Conservation (phyloP, 1,140 invertebrate species). For the Trialeurodes vaporariorum region DNA sequence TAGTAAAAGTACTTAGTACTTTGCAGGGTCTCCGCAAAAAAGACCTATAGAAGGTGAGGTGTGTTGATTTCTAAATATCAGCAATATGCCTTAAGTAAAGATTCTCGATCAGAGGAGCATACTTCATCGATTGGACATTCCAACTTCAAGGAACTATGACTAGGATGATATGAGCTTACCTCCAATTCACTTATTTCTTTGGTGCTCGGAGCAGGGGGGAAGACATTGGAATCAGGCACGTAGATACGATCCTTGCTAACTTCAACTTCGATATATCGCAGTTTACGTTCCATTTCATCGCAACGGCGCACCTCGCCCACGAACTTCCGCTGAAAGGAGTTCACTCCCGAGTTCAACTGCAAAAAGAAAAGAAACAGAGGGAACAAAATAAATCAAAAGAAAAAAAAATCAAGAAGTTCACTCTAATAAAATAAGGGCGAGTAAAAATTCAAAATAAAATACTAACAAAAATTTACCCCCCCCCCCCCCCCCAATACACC, state of each 20-base stretch:
- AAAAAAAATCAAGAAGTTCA: not conserved
- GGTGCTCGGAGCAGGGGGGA: conserved; percentile 83
- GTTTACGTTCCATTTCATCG: conserved; percentile 86
- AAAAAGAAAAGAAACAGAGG: conserved; percentile 24
- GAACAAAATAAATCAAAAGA: conserved; percentile 2
- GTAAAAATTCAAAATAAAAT: no score
- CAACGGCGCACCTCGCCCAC: conserved; percentile 83
- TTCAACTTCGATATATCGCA: conserved; percentile 89
- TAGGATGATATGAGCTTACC: conserved; percentile 44
- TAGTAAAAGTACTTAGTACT: no score
- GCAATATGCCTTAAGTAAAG: no score
- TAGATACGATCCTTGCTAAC: conserved; percentile 85
- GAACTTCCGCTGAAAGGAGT: conserved; percentile 82
- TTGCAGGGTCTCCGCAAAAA: no score
- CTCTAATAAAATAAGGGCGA: no score
- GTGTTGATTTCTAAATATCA: no score
- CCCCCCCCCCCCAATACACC: no score
- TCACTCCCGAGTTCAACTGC: conserved; percentile 68
- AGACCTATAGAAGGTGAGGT: no score
- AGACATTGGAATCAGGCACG: conserved; percentile 68
- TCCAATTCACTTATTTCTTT: conserved; percentile 94
- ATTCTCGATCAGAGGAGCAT: not conserved
- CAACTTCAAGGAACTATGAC: not conserved
- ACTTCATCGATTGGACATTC: not conserved
- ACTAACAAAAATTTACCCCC: no score